Evolutionary conservation across 2,113 vertebrate species (phyloP).

Genomic region (Pan troglodytes): NHGRI_mPanTro3-v2.1_pri NC_072419.2:53237501-53238000

Average conservation of each 20-base stretch:
- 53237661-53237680: neutral
- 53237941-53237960: neutral
- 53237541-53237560: too few species aligned
- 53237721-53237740: neutral
- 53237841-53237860: neutral
- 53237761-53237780: neutral
- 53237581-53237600: neutral
- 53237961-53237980: neutral
- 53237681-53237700: neutral
- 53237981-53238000: neutral
- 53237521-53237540: too few species aligned
- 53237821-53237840: neutral
- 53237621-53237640: neutral
- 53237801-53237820: neutral
- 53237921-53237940: neutral
- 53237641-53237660: neutral
- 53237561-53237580: too few species aligned
- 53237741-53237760: neutral
- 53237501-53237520: too few species aligned
- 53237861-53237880: neutral
- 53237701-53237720: neutral
- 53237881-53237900: neutral
- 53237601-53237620: neutral
- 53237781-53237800: fast-evolving
- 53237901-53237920: neutral